These are phyloP conservation scores for Phrynocephalus vlangalii DNA, from an alignment of 2,797 vertebrate species.

Conservation along the genomic window DNA sequence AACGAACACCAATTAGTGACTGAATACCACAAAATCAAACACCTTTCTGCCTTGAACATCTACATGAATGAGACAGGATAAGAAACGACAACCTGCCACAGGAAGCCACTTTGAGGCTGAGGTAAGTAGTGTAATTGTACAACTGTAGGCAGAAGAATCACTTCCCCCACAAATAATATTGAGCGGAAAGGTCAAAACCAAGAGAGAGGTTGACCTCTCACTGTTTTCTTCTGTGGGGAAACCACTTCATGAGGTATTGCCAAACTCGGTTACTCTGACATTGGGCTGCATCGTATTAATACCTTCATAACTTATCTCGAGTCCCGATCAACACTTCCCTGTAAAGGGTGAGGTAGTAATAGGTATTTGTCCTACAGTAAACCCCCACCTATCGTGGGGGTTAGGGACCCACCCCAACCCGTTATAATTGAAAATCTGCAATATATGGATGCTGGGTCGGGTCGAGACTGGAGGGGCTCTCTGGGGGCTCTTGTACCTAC, in stretches of 20 bases:
- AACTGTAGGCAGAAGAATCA: neutral
- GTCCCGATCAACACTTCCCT: too few species aligned
- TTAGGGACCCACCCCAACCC: too few species aligned
- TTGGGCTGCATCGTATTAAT: too few species aligned
- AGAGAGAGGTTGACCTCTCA: neutral
- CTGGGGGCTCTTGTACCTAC: too few species aligned
- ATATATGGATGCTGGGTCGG: too few species aligned
- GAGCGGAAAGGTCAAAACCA: neutral
- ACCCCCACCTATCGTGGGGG: too few species aligned
- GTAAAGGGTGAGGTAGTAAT: neutral
- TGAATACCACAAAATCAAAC: conserved; percentile 56
- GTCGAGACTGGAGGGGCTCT: too few species aligned
- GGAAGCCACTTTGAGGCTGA: conserved; percentile 27
- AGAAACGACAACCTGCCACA: conserved; percentile 33
- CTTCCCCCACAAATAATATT: neutral
- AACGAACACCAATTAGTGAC: conserved; percentile 57
- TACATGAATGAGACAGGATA: conserved; percentile 48
- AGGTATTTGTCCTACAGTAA: too few species aligned
- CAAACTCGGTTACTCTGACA: neutral
- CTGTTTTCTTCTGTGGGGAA: neutral
- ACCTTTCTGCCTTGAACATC: conserved; percentile 51
- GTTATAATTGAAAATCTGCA: too few species aligned
- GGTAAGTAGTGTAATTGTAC: conserved; percentile 23
- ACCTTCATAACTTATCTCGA: neutral
- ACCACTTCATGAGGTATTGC: neutral